Conservation (phyloP, 1,140 invertebrate genomes). For the Drosophila carrolli region DNA sequence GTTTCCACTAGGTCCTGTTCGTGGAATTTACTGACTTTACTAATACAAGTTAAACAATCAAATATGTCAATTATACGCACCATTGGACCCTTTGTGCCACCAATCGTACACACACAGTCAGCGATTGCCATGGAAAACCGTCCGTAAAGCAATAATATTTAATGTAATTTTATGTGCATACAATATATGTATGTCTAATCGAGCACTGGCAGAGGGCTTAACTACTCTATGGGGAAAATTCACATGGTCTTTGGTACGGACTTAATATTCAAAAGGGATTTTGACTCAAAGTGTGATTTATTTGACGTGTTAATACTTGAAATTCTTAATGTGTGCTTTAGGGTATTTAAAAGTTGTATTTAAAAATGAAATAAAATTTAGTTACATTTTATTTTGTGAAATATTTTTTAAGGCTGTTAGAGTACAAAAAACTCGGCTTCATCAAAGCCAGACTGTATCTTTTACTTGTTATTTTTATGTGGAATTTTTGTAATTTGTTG, state of each 20-base stretch:
- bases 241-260: neutral
- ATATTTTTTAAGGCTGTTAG: neutral
- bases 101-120: constrained; percentile 21
- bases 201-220: constrained; percentile 3
- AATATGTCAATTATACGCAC: constrained; percentile 74
- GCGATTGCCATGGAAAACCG: constrained; percentile 12
- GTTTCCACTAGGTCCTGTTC: constrained; percentile 3
- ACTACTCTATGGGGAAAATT: constrained; percentile 24
- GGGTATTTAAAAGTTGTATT: too few relatives aligned
- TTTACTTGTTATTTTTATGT: constrained; percentile 6
- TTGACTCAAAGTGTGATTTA: constrained; percentile 16
- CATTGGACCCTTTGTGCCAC: constrained; percentile 44
- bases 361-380: too few relatives aligned
- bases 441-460: neutral
- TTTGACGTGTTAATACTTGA: neutral
- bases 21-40: constrained; percentile 47
- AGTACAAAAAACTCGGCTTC: neutral
- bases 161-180: constrained; percentile 54
- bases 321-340: neutral
- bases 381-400: too few relatives aligned
- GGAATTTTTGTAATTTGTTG: constrained; percentile 29
- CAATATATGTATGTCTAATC: neutral
- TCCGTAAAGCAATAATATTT: constrained; percentile 47
- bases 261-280: constrained; percentile 19
- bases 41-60: constrained; percentile 64